phyloP scores from a whole-genome alignment of 2,888 invertebrate species.

The Hirtodrosophila histrioides region DNA sequence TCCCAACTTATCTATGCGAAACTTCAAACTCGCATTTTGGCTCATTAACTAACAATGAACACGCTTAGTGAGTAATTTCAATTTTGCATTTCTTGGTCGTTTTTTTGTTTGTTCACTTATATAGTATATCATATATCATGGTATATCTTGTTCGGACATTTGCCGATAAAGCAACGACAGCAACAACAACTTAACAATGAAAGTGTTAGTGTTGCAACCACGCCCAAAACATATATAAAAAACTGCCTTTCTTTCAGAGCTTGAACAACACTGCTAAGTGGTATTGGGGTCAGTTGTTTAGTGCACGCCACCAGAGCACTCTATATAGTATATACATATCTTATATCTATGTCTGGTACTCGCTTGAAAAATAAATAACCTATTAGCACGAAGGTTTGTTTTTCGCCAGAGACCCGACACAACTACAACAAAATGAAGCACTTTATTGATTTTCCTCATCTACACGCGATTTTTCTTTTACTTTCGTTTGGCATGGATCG shows the following conservation, averaged over 20 bases:
- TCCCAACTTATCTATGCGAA: conserved; percentile 37
- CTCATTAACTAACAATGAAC: conserved; percentile 66
- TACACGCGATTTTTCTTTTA: conserved; percentile 45
- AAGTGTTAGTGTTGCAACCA: conserved; percentile 64
- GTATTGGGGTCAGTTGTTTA: conserved; percentile 71
- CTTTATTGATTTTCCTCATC: conserved; percentile 49
- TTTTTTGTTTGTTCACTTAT: conserved; percentile 15
- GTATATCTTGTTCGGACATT: conserved; percentile 22
- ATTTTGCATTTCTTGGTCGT: conserved; percentile 32
- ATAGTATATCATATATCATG: conserved; percentile 15
- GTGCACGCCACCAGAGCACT: conserved; percentile 50
- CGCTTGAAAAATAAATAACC: conserved; percentile 67
- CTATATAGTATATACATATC: conserved; percentile 34
- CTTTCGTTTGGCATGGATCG: conserved; percentile 58
- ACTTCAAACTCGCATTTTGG: conserved; percentile 26
- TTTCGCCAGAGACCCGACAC: conserved; percentile 1
- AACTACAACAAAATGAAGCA: not conserved
- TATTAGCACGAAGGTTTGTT: conserved; percentile 73
- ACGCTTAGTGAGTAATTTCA: conserved; percentile 56
- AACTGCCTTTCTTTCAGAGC: conserved; percentile 50
- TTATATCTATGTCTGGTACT: conserved; percentile 33
- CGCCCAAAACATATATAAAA: conserved; percentile 38
- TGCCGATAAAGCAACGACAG: conserved; percentile 44
- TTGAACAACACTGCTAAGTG: conserved; percentile 50
- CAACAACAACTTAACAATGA: conserved; percentile 53